A percentile compares a stretch with the other conserved stretches of the same genome.
Evolutionary conservation across 2,113 vertebrate species (phyloP).

Genomic region (Eurystomus gularis): DNA sequence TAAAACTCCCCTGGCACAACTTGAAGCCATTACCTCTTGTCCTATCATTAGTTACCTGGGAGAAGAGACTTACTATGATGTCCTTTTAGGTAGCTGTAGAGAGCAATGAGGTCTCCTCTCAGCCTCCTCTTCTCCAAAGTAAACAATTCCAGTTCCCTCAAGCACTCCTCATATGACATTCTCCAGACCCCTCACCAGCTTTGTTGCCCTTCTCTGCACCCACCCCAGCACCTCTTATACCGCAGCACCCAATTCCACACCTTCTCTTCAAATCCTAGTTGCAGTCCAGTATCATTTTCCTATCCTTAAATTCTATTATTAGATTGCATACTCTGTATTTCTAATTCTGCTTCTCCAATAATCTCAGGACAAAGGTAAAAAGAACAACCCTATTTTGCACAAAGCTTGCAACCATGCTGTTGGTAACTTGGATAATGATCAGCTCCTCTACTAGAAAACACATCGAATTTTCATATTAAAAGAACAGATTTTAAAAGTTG

Average conservation of each 20-base stretch:
- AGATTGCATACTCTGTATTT: not conserved
- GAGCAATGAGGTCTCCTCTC: too few relatives aligned
- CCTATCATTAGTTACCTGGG: too few relatives aligned
- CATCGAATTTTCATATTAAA: not conserved
- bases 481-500: not conserved
- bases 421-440: not conserved
- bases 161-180: too few relatives aligned
- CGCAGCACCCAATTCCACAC: not conserved
- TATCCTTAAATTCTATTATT: not conserved
- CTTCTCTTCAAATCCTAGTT: not conserved
- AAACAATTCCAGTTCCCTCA: too few relatives aligned
- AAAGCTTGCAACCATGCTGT: not conserved
- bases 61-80: too few relatives aligned
- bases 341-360: not conserved
- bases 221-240: too few relatives aligned
- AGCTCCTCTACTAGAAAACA: not conserved
- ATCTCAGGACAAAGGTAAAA: not conserved
- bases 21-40: too few relatives aligned
- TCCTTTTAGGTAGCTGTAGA: too few relatives aligned
- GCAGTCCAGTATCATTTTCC: not conserved
- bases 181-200: too few relatives aligned
- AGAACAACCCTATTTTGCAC: not conserved
- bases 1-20: too few relatives aligned
- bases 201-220: too few relatives aligned
- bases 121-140: too few relatives aligned